Conservation (phyloP, 2,888 invertebrate genomes). For the Ophonus ardosiacus region DNA sequence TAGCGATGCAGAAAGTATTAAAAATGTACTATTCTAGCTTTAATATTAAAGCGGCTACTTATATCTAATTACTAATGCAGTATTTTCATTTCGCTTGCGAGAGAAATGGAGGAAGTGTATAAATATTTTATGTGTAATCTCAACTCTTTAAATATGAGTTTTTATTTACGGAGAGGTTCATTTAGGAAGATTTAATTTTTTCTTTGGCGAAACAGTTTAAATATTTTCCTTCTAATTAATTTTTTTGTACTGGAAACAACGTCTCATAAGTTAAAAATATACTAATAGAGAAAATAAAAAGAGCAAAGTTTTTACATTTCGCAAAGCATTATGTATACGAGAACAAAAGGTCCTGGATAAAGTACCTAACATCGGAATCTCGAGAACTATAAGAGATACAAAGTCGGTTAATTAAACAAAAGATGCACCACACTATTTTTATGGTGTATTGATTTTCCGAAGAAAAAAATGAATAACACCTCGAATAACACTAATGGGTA, state of each 20-base stretch:
- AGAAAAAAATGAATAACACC: no score
- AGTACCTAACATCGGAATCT: no score
- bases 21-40: neutral
- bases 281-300: no score
- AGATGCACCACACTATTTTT: no score
- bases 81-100: neutral
- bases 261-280: neutral
- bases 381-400: no score
- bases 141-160: constrained; percentile 40
- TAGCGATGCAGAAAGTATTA: neutral
- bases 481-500: no score
- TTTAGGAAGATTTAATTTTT: constrained; percentile 38
- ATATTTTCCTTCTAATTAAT: neutral
- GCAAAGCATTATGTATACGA: no score
- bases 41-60: neutral
- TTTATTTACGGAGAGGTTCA: constrained; percentile 28
- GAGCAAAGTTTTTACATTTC: no score
- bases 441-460: no score
- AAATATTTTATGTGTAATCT: constrained; percentile 14
- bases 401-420: no score
- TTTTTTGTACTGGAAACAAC: neutral
- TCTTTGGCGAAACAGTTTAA: neutral
- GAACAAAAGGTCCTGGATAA: no score
- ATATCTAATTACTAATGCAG: constrained; percentile 9
- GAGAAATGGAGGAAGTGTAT: constrained; percentile 6